Base-by-base conservation (phyloP, 2,797 vertebrate genomes). In the Orestias chungarensis region DNA sequence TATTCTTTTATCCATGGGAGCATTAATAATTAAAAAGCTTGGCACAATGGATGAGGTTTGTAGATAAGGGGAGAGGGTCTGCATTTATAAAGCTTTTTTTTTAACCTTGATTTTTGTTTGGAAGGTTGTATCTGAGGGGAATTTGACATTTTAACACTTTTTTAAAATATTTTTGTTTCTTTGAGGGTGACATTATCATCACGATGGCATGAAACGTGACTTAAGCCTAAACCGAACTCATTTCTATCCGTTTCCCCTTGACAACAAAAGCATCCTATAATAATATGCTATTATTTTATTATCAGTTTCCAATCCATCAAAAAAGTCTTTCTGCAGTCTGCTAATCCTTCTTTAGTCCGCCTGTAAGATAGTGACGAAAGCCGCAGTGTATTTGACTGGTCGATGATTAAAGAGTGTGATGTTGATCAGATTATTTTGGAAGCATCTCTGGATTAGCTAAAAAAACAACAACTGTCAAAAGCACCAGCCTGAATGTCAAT, bases 111-210 rank as follows among this genome's bases (percentile, higher is more conserved):
- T 72, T 86, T 84, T 68, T 68, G 79, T 81, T 84, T 85, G 80
- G 79, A 79, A 90, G 86, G 86, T 88, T 64, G 20, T 74, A 73
- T 43, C 82, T 68, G 17, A 89, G 74, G 78, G 79, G 27, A 68
- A 71, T 87, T 88, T 87, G 84, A 90, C 84, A 85, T 88, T 76
- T 75, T 86, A 75, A 84, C 86, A 87, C 90, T 91, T 89, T 77
- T 73, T 86, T n/a, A n/a, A n/a, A n/a, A n/a, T n/a, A 74, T 88
- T 90, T 83, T 83, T 50, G 1, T 68, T 74, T 75, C 66, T 68
- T 42, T 67, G 57, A 54, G 40, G 25, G 64, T 33, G 38, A 50
- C 68, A 62, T 52, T 29, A 64, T 64, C 68, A 68, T 70, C 23
- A 35, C 71, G 49, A 84, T 81, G 62, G 57, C 59, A n/a, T 78